phyloP scores from a whole-genome alignment of 2,888 invertebrate genomes.

The Eristalinus sepulchralis region DNA sequence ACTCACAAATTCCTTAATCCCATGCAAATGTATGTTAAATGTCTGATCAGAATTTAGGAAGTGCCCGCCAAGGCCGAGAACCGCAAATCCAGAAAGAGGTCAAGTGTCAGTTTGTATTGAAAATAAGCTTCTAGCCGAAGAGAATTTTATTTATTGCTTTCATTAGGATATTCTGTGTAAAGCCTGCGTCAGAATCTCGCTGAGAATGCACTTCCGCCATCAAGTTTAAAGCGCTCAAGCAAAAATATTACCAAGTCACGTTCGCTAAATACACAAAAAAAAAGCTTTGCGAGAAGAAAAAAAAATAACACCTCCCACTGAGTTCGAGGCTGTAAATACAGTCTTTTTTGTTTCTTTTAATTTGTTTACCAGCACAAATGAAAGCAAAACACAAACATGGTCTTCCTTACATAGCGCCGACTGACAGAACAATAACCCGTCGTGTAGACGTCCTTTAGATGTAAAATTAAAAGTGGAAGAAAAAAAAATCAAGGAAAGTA shows the following conservation, averaged over 20 bases:
- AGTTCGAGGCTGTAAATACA: background rate
- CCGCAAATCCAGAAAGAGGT: background rate
- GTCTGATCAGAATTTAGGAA: background rate
- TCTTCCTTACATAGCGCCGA: background rate
- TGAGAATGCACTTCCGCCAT: background rate
- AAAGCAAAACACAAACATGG: background rate
- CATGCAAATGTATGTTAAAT: background rate
- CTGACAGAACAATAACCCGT: constrained; percentile 27
- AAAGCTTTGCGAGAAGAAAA: background rate
- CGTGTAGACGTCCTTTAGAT: constrained; percentile 21
- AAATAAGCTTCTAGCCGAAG: background rate
- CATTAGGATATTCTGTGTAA: background rate
- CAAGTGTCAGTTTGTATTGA: background rate
- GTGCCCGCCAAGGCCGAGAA: background rate
- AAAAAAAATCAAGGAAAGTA: background rate
- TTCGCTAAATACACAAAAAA: background rate
- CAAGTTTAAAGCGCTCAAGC: background rate
- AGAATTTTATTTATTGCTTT: background rate
- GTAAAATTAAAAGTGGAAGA: background rate
- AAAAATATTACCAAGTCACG: background rate
- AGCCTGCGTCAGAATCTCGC: background rate
- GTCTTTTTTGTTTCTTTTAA: background rate
- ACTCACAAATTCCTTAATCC: background rate
- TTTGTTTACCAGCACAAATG: background rate
- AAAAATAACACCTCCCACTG: background rate